Evolutionary conservation across 2,888 invertebrate species (phyloP).

Genomic region (Rhodophaea formosa): DNA sequence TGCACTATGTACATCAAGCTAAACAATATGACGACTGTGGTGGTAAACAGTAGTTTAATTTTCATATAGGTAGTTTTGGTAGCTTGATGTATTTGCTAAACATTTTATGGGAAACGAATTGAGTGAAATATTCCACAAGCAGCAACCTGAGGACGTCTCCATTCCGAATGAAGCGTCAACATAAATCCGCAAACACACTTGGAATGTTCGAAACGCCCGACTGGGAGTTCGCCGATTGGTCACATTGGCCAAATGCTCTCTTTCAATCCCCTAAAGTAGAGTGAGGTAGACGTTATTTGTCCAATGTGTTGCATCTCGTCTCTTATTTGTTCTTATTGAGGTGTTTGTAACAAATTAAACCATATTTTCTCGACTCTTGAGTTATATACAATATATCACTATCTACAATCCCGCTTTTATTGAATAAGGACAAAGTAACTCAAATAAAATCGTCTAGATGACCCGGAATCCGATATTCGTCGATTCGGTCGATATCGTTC

Average conservation of each 20-base stretch:
- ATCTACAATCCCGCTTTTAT: too few species aligned
- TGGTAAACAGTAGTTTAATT: too few species aligned
- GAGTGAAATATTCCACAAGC: constrained; percentile 7
- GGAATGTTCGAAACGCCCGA: constrained; percentile 50
- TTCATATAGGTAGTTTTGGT: too few species aligned
- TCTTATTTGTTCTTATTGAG: background rate
- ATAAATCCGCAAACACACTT: constrained; percentile 42
- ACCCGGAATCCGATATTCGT: too few species aligned
- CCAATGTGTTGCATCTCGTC: background rate
- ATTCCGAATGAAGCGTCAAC: constrained; percentile 31
- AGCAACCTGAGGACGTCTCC: constrained; percentile 6
- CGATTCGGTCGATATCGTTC: too few species aligned
- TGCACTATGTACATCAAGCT: too few species aligned
- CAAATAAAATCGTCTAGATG: too few species aligned
- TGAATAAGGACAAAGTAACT: too few species aligned
- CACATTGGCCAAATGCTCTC: constrained; percentile 19
- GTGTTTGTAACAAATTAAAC: background rate
- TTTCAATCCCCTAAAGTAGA: background rate
- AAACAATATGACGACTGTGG: too few species aligned
- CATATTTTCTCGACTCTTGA: too few species aligned
- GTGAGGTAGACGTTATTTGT: constrained; percentile 1
- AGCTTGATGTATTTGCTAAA: too few species aligned
- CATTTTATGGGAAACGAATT: background rate
- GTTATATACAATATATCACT: too few species aligned
- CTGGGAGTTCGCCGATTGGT: constrained; percentile 8